Evolutionary conservation across 2,888 invertebrate species (phyloP), one percentile per base, ranked within the genome.

Genomic region (Conops quadrifasciatus): DNA sequence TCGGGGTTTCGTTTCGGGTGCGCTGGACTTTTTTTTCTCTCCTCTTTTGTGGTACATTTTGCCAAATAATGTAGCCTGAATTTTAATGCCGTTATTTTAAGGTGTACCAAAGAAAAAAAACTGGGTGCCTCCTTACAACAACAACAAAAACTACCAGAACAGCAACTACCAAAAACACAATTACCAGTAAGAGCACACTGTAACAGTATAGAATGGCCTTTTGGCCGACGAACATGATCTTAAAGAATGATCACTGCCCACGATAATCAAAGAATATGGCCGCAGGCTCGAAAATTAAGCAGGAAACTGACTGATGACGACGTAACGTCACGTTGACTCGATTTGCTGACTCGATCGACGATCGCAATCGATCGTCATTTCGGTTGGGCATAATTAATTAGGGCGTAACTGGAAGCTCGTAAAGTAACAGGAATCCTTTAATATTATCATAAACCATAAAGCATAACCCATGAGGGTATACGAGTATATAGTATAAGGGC

Each of bases 31-130:
- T 43, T 30, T 62, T 21, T 30, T n/a, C 2, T n/a, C n/a, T 62
- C 21, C 2, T 30, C 43, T 43, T 63, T 47, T 24, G 24, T 45
- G n/a, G 2, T 47, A 63, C 36, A 45, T 45, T 62, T 59, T 24
- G 26, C 1, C 59, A 43, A 28, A 60, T 49, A 19, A 21, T 60
- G 49, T 62, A 47, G 15, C 13, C 60, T 30, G 51, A 60, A 68
- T 60, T 30, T 60, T 49, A 62, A 51, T 62, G 51, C 60, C 68
- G 68, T 68, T 68, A 68, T 51, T 60, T 68, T 36, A 51, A 51
- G 24, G 19, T 43, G 36, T 53, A 36, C 2, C 26, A 36, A 30
- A 24, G 3, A 16, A 49, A 51, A 30, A 65, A 49, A 65, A 65
- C n/a, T 65, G 65, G 65, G 65, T 47, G 49, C 59, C n/a, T 47